Conservation (phyloP, 2,797 vertebrate species). For the Sebastolobus alascanus region DNA sequence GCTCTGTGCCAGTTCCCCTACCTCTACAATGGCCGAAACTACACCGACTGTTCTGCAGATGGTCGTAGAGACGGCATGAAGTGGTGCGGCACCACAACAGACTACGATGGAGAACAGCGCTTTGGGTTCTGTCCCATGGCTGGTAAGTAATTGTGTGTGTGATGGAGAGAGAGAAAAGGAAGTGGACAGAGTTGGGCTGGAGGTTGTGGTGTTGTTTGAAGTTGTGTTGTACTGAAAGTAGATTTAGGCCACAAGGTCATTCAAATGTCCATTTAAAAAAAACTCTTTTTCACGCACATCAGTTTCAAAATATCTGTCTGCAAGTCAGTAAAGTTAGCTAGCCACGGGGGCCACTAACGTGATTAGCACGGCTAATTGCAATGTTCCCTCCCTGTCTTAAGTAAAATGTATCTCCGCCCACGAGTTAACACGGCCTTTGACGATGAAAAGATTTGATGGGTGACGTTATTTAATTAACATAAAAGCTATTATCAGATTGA, state of each 20-base stretch:
- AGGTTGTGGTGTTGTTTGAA: neutral
- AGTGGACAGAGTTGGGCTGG: neutral
- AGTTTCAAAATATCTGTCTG: neutral
- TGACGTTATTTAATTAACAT: conserved; percentile 39
- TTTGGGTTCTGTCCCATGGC: conserved; percentile 99
- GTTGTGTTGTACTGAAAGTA: neutral
- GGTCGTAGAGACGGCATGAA: conserved; percentile 97
- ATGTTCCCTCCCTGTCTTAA: conserved; percentile 34
- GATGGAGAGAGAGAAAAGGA: neutral
- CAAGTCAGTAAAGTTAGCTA: neutral
- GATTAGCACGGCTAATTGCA: conserved; percentile 54
- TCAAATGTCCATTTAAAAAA: neutral
- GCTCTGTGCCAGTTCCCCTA: conserved; percentile 98
- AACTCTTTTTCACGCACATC: neutral
- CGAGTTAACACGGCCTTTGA: neutral
- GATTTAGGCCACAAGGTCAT: neutral
- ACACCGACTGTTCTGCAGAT: conserved; percentile 96
- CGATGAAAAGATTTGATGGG: conserved; percentile 9
- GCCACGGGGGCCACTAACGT: conserved; percentile 13
- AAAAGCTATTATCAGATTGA: conserved; percentile 45
- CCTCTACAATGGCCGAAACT: conserved; percentile 95
- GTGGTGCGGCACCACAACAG: conserved; percentile 95
- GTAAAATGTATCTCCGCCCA: conserved; percentile 34
- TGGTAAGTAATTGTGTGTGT: conserved; percentile 82
- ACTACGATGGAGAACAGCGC: conserved; percentile 94